Evolutionary conservation across 2,113 vertebrate genomes (phyloP).

Genomic region (Dicrurus megarhynchus): DNA sequence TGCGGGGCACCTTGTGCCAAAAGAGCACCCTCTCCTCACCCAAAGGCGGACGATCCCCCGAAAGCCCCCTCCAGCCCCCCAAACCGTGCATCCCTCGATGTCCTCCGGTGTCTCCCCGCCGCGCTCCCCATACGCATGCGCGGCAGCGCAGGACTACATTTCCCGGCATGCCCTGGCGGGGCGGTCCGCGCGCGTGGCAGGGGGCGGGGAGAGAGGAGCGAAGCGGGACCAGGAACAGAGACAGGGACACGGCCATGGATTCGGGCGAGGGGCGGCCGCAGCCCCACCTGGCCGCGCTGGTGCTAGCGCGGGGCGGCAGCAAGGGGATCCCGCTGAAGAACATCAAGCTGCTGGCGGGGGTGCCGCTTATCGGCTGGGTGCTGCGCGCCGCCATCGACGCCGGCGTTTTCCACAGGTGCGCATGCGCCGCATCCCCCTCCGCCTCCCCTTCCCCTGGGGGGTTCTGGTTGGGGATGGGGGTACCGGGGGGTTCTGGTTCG

Average conservation of each 20-base stretch:
- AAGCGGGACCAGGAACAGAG: not conserved
- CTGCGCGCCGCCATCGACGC: slow-evolving; percentile 80
- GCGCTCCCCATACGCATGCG: not conserved
- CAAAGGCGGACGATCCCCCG: no score
- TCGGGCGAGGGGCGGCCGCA: not conserved
- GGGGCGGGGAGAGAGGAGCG: not conserved
- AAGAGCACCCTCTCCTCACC: not conserved
- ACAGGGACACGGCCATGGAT: slow-evolving; percentile 35
- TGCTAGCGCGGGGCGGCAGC: slow-evolving; percentile 87
- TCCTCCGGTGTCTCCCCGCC: accelerated
- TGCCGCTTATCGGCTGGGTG: slow-evolving; percentile 87
- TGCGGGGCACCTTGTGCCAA: not conserved
- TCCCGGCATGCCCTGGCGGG: not conserved
- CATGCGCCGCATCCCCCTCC: not conserved
- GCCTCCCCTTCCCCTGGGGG: accelerated
- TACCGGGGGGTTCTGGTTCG: accelerated
- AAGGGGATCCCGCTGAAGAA: slow-evolving; percentile 89
- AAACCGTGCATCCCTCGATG: no score
- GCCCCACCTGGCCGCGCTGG: slow-evolving; percentile 74
- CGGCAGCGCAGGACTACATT: not conserved
- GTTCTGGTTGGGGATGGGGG: accelerated
- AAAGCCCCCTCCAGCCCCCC: accelerated
- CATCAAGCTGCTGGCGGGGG: slow-evolving; percentile 83
- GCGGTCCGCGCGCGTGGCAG: not conserved
- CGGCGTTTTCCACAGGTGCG: slow-evolving; percentile 82